These are phyloP conservation scores for Ophiodon elongatus DNA, from an alignment of 2,113 vertebrate species.

Conservation along the genomic window DNA sequence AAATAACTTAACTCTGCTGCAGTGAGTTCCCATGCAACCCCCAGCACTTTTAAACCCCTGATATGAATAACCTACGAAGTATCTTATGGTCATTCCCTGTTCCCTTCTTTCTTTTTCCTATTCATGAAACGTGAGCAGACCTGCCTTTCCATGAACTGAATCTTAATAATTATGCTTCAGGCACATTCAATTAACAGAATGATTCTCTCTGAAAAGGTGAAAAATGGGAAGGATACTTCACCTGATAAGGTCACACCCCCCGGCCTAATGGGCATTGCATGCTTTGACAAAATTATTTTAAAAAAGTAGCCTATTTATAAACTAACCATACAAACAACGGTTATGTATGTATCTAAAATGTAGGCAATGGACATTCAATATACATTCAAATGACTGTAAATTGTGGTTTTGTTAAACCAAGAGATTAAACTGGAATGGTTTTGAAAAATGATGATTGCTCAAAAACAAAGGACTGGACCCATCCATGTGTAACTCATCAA, in stretches of 20 bases:
- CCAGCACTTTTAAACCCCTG: background rate
- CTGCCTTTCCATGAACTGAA: slow-evolving; percentile 16
- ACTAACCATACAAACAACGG: background rate
- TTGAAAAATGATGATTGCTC: slow-evolving; percentile 15
- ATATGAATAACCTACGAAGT: slow-evolving; percentile 4
- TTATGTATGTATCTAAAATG: background rate
- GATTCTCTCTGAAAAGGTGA: slow-evolving; percentile 13
- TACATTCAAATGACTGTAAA: background rate
- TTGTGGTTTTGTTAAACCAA: background rate
- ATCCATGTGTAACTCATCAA: slow-evolving; percentile 17
- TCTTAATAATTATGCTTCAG: slow-evolving; percentile 27
- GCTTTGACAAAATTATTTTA: background rate
- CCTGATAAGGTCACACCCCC: slow-evolving; percentile 22
- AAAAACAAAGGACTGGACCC: slow-evolving; percentile 4
- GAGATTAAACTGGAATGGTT: background rate
- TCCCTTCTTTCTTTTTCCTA: background rate
- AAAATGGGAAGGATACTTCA: background rate
- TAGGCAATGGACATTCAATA: background rate
- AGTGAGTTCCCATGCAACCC: slow-evolving; percentile 23
- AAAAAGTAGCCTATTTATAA: background rate
- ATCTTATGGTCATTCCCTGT: slow-evolving; percentile 22
- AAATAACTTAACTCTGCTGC: background rate
- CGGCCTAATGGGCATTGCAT: background rate
- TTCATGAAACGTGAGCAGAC: slow-evolving; percentile 22
- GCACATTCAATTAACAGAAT: slow-evolving; percentile 25